Conservation (phyloP, 2,113 vertebrate species). For the Podiceps cristatus region DNA sequence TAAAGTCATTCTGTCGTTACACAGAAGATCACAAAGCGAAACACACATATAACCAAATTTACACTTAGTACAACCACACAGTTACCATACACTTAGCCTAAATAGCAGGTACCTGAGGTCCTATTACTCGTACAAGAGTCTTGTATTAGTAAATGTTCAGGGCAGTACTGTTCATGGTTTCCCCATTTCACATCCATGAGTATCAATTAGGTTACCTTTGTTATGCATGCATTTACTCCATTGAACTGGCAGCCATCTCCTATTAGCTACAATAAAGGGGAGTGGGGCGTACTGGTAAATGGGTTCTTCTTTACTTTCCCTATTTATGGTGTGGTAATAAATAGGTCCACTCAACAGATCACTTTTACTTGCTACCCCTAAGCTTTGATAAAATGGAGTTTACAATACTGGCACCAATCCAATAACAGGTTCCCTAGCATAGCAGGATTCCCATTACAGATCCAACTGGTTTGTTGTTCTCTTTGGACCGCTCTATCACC, state of each 20-base stretch:
- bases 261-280: background rate
- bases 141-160: background rate
- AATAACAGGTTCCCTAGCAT: background rate
- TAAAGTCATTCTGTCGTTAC: background rate
- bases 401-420: background rate
- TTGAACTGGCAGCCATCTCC: background rate
- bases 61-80: background rate
- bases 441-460: background rate
- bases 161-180: background rate
- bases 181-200: background rate
- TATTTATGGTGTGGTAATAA: background rate
- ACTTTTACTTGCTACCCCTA: background rate
- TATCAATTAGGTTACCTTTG: background rate
- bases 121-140: background rate
- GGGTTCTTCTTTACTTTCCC: background rate
- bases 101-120: background rate
- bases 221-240: background rate
- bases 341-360: background rate
- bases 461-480: background rate
- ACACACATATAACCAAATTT: background rate
- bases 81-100: background rate
- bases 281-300: background rate
- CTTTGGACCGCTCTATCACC: too few species aligned
- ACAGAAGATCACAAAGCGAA: background rate
- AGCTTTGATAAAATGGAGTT: background rate